A percentile compares a stretch with the other conserved stretches of the same genome.
Conservation (phyloP, 2,888 invertebrate species). For the Megamerina dolium region DNA sequence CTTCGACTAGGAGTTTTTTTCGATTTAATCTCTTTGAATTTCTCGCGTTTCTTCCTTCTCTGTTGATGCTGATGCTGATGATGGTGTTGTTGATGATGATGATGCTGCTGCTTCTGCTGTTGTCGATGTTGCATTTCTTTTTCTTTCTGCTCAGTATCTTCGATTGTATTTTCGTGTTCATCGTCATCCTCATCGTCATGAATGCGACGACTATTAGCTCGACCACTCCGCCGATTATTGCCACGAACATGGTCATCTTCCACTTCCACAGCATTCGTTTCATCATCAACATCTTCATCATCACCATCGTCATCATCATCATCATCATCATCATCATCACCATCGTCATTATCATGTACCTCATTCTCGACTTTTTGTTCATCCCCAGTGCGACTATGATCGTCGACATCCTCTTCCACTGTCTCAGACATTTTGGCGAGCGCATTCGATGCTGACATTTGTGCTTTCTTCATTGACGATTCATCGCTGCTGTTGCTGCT, state of each 20-base stretch:
- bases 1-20: too few species aligned
- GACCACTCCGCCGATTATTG: slow-evolving; percentile 10
- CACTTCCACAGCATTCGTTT: slow-evolving; percentile 21
- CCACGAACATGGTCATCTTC: slow-evolving; percentile 18
- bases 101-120: slow-evolving; percentile 3
- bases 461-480: slow-evolving; percentile 38
- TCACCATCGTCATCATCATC: slow-evolving; percentile 11
- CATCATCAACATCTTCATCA: slow-evolving; percentile 15
- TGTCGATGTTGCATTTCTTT: slow-evolving; percentile 2
- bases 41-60: too few species aligned
- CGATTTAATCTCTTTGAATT: too few species aligned
- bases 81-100: too few species aligned
- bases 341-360: slow-evolving; percentile 10
- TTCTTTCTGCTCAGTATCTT: too few species aligned
- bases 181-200: slow-evolving; percentile 9
- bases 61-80: too few species aligned
- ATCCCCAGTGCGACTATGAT: not conserved
- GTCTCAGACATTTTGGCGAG: slow-evolving; percentile 32
- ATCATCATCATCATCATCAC: not conserved
- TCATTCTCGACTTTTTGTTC: too few species aligned
- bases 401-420: slow-evolving; percentile 14
- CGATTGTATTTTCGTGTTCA: too few species aligned
- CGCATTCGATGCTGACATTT: slow-evolving; percentile 38
- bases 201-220: slow-evolving; percentile 6
- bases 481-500: slow-evolving; percentile 45